Conservation (phyloP, 1,140 invertebrate genomes). For the Caenorhabditis inopinata region DNA sequence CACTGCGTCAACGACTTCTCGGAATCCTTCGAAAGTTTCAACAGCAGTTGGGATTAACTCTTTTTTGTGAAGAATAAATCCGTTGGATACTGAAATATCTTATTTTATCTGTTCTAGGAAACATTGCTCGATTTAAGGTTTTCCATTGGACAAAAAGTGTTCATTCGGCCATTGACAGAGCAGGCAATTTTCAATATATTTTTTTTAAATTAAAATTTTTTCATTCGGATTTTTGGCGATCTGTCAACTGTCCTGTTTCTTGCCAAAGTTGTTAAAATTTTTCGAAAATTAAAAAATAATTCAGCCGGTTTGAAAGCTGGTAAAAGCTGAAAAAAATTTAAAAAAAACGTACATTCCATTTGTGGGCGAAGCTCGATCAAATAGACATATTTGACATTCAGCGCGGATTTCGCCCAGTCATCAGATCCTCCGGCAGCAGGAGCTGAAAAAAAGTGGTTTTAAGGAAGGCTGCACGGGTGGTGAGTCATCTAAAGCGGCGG, state of each 20-base stretch:
- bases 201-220: no score
- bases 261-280: no score
- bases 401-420: constrained; percentile 63
- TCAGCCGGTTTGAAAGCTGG: no score
- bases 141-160: no score
- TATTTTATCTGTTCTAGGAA: background rate
- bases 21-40: constrained; percentile 75
- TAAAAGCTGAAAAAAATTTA: background rate
- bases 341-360: constrained; percentile 47
- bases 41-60: constrained; percentile 74
- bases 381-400: constrained; percentile 65
- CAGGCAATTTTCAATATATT: no score
- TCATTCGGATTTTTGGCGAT: no score
- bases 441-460: constrained; percentile 56
- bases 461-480: no score
- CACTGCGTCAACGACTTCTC: constrained; percentile 55
- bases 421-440: constrained; percentile 65
- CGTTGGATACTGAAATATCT: constrained; percentile 53
- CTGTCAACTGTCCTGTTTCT: no score
- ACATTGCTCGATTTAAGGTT: no score
- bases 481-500: no score
- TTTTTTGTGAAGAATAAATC: constrained; percentile 69
- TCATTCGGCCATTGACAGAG: no score
- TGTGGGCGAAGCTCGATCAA: constrained; percentile 59
- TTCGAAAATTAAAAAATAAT: no score